phyloP scores from a whole-genome alignment of 2,797 vertebrate species.

The Enteromius treurensis region DNA sequence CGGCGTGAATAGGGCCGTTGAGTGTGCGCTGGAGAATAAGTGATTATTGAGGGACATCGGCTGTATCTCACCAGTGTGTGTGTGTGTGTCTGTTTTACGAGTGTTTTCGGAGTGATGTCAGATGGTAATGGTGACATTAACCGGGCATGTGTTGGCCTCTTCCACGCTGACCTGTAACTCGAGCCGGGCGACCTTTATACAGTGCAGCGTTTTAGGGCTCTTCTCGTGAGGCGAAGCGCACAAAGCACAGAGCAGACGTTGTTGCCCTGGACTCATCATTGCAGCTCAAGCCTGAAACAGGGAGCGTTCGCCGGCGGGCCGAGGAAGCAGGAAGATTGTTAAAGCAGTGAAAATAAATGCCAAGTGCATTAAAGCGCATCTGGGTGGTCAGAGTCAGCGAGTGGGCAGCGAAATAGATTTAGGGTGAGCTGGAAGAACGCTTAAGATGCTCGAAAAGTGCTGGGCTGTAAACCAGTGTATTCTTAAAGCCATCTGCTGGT shows the following conservation, averaged over 20 bases:
- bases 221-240: slow-evolving; percentile 27
- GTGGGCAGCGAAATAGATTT: neutral
- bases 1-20: slow-evolving; percentile 45
- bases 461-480: slow-evolving; percentile 4
- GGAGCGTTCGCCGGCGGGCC: slow-evolving; percentile 25
- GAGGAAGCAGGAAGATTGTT: slow-evolving; percentile 51
- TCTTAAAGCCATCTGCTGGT: slow-evolving; percentile 36
- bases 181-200: slow-evolving; percentile 55
- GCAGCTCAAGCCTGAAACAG: slow-evolving; percentile 44
- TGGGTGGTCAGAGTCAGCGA: slow-evolving; percentile 54
- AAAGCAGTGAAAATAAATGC: slow-evolving; percentile 58
- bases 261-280: slow-evolving; percentile 52
- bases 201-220: slow-evolving; percentile 53
- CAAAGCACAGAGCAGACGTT: slow-evolving; percentile 57
- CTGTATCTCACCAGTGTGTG: neutral
- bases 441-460: slow-evolving; percentile 1
- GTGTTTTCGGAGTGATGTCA: slow-evolving; percentile 62
- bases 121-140: slow-evolving; percentile 44
- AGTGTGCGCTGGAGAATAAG: slow-evolving; percentile 48
- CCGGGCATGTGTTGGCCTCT: slow-evolving; percentile 38
- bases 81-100: slow-evolving; percentile 57
- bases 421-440: slow-evolving; percentile 3
- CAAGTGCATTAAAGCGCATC: slow-evolving; percentile 33
- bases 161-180: slow-evolving; percentile 59
- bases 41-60: slow-evolving; percentile 36